Evolutionary conservation across 2,888 invertebrate species (phyloP), one percentile per base, ranked within the genome.

Genomic region (Cataglyphis rosenhaueri): DNA sequence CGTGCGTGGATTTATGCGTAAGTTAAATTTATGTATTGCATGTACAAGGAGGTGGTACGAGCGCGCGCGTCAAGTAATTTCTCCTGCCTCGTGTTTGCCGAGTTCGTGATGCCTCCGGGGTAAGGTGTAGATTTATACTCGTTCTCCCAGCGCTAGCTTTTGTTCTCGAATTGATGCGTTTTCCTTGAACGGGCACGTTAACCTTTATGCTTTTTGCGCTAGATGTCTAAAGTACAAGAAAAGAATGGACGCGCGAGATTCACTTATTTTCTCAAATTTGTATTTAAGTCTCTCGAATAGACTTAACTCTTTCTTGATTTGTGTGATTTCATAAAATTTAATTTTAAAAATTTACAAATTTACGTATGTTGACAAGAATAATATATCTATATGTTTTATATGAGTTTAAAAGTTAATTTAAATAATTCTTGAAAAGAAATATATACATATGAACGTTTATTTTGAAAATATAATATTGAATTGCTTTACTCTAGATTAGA

Each of bases 61-160:
- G 29, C 44, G 44, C 25, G n/a, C 44, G 21, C 64, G 59, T 41
- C 59, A 44, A 32, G 59, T 59, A 79, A 70, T 79, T 79, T 71
- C 71, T 59, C 71, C 78, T 18, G 71, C 78, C 32, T 44, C 59
- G 18, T 79, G 78, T 79, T 79, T 79, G 78, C 78, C 32, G 78
- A 79, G 78, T 79, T 79, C 78, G 78, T 70, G 78, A 79, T 79
- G 73, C 78, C 78, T 79, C 78, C 71, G 71, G 78, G 78, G 78
- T 59, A 79, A 79, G 71, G 78, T 79, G 78, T 79, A 79, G 71
- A 79, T 79, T 79, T 70, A 79, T 70, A 57, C 78, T 59, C 59
- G 78, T 44, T 70, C 71, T 44, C 59, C 71, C 57, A 71, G 18
- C 59, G 59, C 59, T 70, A 70, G 78, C 78, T 79, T 70, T 79